These are phyloP conservation scores for Athene cunicularia DNA, from an alignment of 2,113 vertebrate genomes.

Conservation along the genomic window DNA sequence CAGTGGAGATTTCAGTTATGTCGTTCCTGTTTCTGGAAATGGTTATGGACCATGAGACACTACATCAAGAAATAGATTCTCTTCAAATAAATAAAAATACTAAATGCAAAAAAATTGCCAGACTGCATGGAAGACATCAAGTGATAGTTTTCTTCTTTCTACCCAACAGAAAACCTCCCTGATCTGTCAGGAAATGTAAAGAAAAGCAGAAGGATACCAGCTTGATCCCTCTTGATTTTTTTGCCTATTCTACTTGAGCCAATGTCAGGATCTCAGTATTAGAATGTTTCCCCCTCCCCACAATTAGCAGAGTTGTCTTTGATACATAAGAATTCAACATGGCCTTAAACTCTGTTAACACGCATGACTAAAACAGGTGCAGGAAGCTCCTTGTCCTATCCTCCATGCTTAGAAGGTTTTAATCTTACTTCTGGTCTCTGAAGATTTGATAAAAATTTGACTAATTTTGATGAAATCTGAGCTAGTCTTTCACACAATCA, in stretches of 20 bases:
- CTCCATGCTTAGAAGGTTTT: background rate
- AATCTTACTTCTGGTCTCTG: background rate
- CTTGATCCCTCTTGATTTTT: background rate
- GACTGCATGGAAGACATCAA: background rate
- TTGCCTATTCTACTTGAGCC: background rate
- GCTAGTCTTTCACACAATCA: background rate
- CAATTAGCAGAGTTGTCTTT: background rate
- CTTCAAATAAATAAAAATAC: background rate
- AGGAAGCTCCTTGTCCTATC: background rate
- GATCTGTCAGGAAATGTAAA: background rate
- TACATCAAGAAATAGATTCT: background rate
- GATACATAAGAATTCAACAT: accelerated
- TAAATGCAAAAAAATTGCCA: background rate
- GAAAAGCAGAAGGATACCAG: background rate
- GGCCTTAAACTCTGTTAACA: background rate
- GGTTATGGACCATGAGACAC: background rate
- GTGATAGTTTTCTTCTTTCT: background rate
- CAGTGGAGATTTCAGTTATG: background rate
- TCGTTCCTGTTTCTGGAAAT: background rate
- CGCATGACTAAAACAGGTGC: background rate
- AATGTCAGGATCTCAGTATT: background rate
- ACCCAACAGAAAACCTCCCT: background rate
- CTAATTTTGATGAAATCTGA: background rate
- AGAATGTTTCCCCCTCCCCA: background rate
- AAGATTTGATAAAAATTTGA: background rate